Base-by-base conservation (phyloP, 2,113 vertebrate species). In the Neofelis nebulosa region DNA sequence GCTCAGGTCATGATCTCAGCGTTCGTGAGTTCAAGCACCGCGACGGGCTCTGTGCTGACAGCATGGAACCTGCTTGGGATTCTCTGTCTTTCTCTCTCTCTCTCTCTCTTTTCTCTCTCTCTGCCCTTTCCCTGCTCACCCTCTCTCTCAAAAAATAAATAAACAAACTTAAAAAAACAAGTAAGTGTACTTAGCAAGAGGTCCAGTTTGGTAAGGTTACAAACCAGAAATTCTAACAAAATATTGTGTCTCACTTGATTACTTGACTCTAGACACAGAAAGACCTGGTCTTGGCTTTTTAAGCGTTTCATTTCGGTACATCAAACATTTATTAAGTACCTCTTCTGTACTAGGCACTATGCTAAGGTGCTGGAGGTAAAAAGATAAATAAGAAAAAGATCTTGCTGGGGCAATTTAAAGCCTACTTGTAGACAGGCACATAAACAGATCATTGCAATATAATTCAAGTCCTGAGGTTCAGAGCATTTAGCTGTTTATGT, bases 211-310 rank as follows among this genome's bases (percentile, higher is more conserved):
- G 15, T 87, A 81, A 78, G n/a, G 21, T 80, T 94, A 78, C 1
- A 92, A 80, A 55, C 36, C 14, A 95, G 91, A 94, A 84, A 90
- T 84, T 63, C 71, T 95, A 78, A 50, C 33, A 91, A 73, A 89
- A 90, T 94, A 41, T 7, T 52, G 27, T 50, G 31, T 16, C 36
- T 95, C 16, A 45, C 19, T 85, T 78, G 5, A 18, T 93, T 91
- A 68, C 21, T 93, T 79, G 14, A 82, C 7, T 93, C 33, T 68
- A 86, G 57, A 74, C 25, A 71, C 21, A 92, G 52, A 9, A 89
- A 74, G 91, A 87, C 13, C 11, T 69, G 87, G 80, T 69, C 38
- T 61, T 74, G 33, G 61, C 31, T 91, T 82, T 95, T 90, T 80
- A 81, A 76, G 29, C 14, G 33, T 18, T 96, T 97, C 63, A 65